Evolutionary conservation across 2,797 vertebrate species (phyloP).

Genomic region (Sebastes glaucus): DNA sequence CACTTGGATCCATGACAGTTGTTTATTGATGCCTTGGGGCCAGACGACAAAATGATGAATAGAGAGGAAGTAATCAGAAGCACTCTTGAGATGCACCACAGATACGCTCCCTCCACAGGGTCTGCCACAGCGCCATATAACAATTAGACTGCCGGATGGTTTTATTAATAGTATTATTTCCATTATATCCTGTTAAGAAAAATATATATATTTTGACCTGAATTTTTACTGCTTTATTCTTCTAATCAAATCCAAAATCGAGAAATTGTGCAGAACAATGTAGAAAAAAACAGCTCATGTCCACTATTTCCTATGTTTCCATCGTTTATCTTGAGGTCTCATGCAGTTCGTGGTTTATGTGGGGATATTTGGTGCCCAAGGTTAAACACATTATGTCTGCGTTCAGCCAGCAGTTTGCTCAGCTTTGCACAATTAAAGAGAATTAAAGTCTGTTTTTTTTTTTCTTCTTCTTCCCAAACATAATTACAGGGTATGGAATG

Average conservation of each 20-base stretch:
- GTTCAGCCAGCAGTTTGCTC: slow-evolving; percentile 53
- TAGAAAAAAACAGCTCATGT: not conserved
- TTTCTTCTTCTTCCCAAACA: slow-evolving; percentile 41
- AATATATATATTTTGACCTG: not conserved
- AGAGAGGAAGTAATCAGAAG: slow-evolving; percentile 78
- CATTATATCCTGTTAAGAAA: slow-evolving; percentile 27
- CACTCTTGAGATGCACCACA: slow-evolving; percentile 69
- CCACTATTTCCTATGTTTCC: not conserved
- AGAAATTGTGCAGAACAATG: not conserved
- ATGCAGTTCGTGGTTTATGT: slow-evolving; percentile 34
- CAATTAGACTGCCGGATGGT: slow-evolving; percentile 53
- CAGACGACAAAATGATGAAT: slow-evolving; percentile 77
- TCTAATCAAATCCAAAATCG: slow-evolving; percentile 21
- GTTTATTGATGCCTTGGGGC: slow-evolving; percentile 80
- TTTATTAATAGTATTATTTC: slow-evolving; percentile 58
- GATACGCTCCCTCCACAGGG: slow-evolving; percentile 56
- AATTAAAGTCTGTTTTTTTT: slow-evolving; percentile 73
- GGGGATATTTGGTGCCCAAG: slow-evolving; percentile 57
- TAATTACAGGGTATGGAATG: slow-evolving; percentile 77
- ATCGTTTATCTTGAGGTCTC: slow-evolving; percentile 38
- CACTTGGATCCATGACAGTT: slow-evolving; percentile 74
- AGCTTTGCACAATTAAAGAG: slow-evolving; percentile 72
- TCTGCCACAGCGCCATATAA: slow-evolving; percentile 41
- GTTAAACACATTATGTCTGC: slow-evolving; percentile 55
- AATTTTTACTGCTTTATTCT: not conserved